phyloP scores from a whole-genome alignment of 2,113 vertebrate genomes.

The Microcebus murinus region DNA sequence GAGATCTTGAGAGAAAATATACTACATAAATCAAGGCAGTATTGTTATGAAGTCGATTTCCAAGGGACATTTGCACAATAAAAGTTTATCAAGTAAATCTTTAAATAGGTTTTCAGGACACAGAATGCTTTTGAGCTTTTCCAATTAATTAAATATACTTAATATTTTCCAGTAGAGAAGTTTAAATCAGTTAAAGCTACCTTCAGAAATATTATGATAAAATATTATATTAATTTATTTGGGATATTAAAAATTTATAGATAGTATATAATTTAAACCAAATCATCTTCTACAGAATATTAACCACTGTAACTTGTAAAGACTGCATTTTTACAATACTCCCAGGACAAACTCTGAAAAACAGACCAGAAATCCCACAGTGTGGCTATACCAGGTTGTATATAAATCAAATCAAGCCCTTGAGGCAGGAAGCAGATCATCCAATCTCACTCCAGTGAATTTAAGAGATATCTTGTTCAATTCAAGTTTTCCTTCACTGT shows the following conservation, averaged over 20 bases:
- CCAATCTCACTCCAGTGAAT: background rate
- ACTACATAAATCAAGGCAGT: background rate
- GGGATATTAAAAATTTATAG: background rate
- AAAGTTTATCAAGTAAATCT: slow-evolving; percentile 14
- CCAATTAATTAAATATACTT: background rate
- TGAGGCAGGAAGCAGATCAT: background rate
- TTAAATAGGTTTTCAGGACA: background rate
- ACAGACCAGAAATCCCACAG: background rate
- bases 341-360: background rate
- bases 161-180: background rate
- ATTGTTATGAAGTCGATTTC: background rate
- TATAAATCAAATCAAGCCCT: background rate
- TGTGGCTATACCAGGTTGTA: background rate
- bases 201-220: background rate
- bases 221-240: background rate
- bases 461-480: background rate
- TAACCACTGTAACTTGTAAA: background rate
- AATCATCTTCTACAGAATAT: slow-evolving; percentile 1
- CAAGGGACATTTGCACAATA: background rate
- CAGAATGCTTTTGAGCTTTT: background rate
- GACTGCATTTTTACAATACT: background rate
- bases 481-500: background rate
- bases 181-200: background rate
- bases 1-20: background rate
- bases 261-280: background rate